A percentile compares a stretch with the other conserved stretches of the same genome.
These are phyloP conservation scores for Sphenopsis melanotis DNA, from an alignment of 2,797 vertebrate genomes.

Conservation along the genomic window DNA sequence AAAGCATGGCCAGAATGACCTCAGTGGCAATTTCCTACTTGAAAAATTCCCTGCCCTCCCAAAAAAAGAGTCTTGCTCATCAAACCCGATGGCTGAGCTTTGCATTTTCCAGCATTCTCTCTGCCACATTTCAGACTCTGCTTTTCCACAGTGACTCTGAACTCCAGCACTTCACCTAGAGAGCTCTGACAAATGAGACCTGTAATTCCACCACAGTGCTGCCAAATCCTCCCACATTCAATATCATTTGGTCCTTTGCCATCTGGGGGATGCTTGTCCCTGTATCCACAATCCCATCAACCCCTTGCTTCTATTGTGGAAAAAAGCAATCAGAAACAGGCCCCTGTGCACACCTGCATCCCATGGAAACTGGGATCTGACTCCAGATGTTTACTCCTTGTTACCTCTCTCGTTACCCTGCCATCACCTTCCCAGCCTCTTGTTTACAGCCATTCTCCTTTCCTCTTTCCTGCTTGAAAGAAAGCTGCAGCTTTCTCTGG, in stretches of 20 bases:
- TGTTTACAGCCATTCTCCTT: neutral
- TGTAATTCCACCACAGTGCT: neutral
- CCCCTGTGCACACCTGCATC: accelerated
- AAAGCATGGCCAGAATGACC: neutral
- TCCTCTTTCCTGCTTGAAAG: neutral
- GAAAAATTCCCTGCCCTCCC: neutral
- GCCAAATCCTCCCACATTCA: neutral
- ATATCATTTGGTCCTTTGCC: neutral
- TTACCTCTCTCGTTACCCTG: neutral
- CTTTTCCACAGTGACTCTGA: neutral
- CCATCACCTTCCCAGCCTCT: neutral
- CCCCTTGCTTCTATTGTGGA: neutral
- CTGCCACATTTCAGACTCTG: neutral
- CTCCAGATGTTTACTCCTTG: neutral
- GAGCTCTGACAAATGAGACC: neutral
- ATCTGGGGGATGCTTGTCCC: neutral
- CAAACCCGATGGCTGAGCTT: neutral
- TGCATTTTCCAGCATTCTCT: neutral
- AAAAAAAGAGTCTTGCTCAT: neutral
- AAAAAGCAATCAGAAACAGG: neutral
- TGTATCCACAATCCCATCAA: accelerated
- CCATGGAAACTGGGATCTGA: neutral
- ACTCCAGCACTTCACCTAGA: neutral
- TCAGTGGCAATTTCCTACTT: neutral
- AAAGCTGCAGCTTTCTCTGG: neutral